These are phyloP conservation scores for Sisyra nigra DNA, from an alignment of 2,888 invertebrate species.

Conservation along the genomic window DNA sequence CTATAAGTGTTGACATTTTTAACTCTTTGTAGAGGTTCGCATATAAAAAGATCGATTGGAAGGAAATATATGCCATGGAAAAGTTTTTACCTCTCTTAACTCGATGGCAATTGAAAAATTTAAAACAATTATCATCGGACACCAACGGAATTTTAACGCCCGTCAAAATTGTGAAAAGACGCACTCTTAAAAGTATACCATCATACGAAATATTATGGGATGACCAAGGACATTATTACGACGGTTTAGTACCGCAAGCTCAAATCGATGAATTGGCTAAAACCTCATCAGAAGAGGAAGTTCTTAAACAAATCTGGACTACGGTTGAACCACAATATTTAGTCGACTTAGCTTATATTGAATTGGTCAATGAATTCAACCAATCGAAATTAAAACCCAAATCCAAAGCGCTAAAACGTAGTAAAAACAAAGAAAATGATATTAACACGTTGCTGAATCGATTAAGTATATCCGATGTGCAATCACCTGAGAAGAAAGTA, in stretches of 20 bases:
- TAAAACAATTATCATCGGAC: constrained; percentile 9
- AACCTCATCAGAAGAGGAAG: constrained; percentile 23
- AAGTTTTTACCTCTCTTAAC: constrained; percentile 62
- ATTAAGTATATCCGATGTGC: constrained; percentile 16
- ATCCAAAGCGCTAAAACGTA: constrained; percentile 13
- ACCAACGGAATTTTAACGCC: constrained; percentile 27
- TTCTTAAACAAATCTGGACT: constrained; percentile 34
- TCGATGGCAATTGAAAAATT: constrained; percentile 53
- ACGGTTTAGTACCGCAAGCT: constrained; percentile 40
- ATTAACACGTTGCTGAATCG: not conserved
- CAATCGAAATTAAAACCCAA: constrained; percentile 34
- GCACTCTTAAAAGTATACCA: constrained; percentile 28
- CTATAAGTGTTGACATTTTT: not conserved
- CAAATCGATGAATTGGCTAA: constrained; percentile 35
- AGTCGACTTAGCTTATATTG: constrained; percentile 43
- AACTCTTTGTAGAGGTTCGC: constrained; percentile 41
- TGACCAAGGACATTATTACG: constrained; percentile 37
- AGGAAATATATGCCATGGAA: constrained; percentile 56
- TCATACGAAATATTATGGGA: constrained; percentile 55
- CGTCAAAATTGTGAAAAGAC: constrained; percentile 36
- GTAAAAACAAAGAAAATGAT: not conserved
- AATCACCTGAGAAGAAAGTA: constrained; percentile 10
- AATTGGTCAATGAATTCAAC: constrained; percentile 40
- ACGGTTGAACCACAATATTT: constrained; percentile 53
- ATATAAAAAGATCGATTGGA: constrained; percentile 51